Conservation (phyloP, 2,888 invertebrate genomes). For the Ormyrus labotus region DNA sequence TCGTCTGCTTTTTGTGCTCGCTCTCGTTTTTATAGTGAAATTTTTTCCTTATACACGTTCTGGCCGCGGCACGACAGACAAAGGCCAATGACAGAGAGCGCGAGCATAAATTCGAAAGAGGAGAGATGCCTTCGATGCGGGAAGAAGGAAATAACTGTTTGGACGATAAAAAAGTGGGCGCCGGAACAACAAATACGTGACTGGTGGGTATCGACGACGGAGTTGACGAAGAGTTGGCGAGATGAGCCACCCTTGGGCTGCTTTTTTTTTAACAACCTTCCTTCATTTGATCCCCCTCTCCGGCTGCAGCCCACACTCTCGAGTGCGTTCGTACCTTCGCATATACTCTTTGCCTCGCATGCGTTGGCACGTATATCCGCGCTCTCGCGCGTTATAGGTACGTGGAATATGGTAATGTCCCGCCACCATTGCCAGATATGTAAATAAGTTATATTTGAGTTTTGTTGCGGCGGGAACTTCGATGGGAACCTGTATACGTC, state of each 20-base stretch:
- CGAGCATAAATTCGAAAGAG: conserved; percentile 19
- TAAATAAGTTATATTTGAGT: conserved; percentile 75
- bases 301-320: conserved; percentile 1
- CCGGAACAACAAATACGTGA: conserved; percentile 48
- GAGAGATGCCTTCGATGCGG: conserved; percentile 19
- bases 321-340: conserved; percentile 56
- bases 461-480: conserved; percentile 71
- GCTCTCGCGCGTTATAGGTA: conserved; percentile 59
- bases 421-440: conserved; percentile 73
- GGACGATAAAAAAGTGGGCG: neutral
- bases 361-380: conserved; percentile 70
- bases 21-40: conserved; percentile 9
- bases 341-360: conserved; percentile 66
- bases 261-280: conserved; percentile 57
- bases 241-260: conserved; percentile 30
- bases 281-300: conserved; percentile 50
- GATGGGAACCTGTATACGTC: conserved; percentile 71
- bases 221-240: neutral
- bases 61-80: conserved; percentile 3
- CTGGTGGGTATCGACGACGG: conserved; percentile 36
- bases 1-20: conserved; percentile 20
- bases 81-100: conserved; percentile 8
- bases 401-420: conserved; percentile 72
- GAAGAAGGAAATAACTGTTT: conserved; percentile 13
- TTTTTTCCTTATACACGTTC: neutral